These are phyloP conservation scores for Rhizomys pruinosus DNA, from an alignment of 2,113 vertebrate genomes.

Conservation along the genomic window DNA sequence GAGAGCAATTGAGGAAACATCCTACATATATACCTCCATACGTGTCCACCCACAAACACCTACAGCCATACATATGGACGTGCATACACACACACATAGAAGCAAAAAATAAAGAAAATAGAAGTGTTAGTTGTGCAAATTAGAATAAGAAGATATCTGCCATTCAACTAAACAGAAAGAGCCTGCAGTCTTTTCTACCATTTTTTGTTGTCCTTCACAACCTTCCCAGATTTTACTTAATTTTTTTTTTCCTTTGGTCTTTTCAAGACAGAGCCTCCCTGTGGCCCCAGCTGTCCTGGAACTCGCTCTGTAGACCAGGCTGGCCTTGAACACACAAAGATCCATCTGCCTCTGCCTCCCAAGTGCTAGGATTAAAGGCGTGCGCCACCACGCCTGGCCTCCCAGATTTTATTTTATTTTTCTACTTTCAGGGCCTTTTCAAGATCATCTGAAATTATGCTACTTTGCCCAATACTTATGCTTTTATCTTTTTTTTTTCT, in stretches of 20 bases:
- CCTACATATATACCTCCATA: no score
- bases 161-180: neutral
- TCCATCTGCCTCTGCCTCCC: no score
- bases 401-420: neutral
- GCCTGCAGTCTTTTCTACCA: neutral
- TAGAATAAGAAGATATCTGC: neutral
- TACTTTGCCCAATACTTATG: neutral
- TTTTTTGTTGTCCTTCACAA: conserved; percentile 39
- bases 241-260: conserved; percentile 24
- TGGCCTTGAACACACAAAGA: no score
- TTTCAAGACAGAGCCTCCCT: no score
- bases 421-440: conserved; percentile 27
- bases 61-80: neutral
- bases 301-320: no score
- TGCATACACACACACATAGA: neutral
- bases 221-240: neutral
- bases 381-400: no score
- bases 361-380: no score
- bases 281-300: no score
- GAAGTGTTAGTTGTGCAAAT: conserved; percentile 17
- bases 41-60: no score
- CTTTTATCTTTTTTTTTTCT: conserved; percentile 26
- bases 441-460: conserved; percentile 40
- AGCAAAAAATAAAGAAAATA: neutral
- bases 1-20: neutral